Conservation (phyloP, 2,888 invertebrate species). For the Aromia moschata region DNA sequence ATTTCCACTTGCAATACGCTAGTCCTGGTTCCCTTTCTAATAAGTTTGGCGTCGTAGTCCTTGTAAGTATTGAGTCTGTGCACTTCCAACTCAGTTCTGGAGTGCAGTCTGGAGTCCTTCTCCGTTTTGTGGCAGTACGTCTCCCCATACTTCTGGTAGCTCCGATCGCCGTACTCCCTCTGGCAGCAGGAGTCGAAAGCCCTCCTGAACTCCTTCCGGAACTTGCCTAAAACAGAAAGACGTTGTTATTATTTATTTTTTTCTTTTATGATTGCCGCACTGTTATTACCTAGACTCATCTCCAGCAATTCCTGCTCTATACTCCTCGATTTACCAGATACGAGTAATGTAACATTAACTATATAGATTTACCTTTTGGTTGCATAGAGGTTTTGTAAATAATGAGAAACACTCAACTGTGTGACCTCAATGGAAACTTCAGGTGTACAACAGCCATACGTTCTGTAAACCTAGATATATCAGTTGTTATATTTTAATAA, state of each 20-base stretch:
- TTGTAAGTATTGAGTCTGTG: slow-evolving; percentile 42
- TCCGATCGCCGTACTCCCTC: slow-evolving; percentile 27
- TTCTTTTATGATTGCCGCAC: not conserved
- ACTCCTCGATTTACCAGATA: not conserved
- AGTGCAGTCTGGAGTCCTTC: slow-evolving; percentile 43
- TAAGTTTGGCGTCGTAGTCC: slow-evolving; percentile 40
- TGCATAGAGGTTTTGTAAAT: no score
- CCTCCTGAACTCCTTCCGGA: slow-evolving; percentile 75
- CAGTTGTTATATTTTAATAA: no score
- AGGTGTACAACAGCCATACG: no score
- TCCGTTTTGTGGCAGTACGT: slow-evolving; percentile 36
- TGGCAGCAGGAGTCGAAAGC: slow-evolving; percentile 72
- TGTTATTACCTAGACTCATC: slow-evolving; percentile 10
- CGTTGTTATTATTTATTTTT: not conserved
- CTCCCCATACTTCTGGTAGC: slow-evolving; percentile 34
- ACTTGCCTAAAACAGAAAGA: slow-evolving; percentile 69
- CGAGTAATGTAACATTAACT: not conserved
- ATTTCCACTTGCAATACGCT: slow-evolving; percentile 51
- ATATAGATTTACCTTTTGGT: no score
- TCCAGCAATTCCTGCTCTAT: not conserved
- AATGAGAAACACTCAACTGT: no score
- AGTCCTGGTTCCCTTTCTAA: slow-evolving; percentile 49
- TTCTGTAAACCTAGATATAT: no score
- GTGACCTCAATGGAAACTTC: no score
- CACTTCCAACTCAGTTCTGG: slow-evolving; percentile 46